Percentiles rank a stretch among this genome's conserved stretches.
Conservation (phyloP, 2,888 invertebrate genomes). For the Orgyia antiqua region DNA sequence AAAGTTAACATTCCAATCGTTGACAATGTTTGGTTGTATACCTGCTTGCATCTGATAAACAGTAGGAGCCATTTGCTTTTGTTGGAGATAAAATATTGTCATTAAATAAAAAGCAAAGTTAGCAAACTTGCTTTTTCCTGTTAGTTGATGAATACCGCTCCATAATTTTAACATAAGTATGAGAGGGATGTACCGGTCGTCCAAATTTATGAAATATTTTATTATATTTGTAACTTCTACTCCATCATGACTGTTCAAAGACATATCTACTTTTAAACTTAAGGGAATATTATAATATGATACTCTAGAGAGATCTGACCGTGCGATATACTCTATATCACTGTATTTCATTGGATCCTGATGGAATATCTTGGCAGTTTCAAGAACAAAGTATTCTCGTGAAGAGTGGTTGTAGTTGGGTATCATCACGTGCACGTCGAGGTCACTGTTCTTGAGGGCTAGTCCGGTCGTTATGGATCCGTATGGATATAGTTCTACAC, state of each 20-base stretch:
- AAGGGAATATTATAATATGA: too few species aligned
- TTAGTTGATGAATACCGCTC: conserved; percentile 5
- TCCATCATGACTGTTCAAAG: too few species aligned
- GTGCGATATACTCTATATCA: too few species aligned
- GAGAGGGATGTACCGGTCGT: conserved; percentile 2
- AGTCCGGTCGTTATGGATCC: conserved; percentile 26
- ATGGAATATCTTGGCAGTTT: conserved; percentile 1
- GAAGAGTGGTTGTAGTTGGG: conserved; percentile 4
- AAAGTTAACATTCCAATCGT: conserved; percentile 5
- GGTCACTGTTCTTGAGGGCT: conserved; percentile 20
- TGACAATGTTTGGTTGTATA: not conserved
- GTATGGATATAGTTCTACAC: too few species aligned
- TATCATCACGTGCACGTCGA: conserved; percentile 18
- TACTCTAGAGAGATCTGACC: too few species aligned
- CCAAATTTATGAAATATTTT: conserved; percentile 6
- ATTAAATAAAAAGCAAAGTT: conserved; percentile 11
- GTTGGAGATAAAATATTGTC: conserved; percentile 27
- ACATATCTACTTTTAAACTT: too few species aligned
- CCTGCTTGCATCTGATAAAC: conserved; percentile 4
- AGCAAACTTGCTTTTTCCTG: conserved; percentile 1
- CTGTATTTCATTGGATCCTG: conserved; percentile 2
- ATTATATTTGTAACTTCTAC: too few species aligned
- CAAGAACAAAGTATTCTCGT: conserved; percentile 1
- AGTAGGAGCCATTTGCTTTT: conserved; percentile 7
- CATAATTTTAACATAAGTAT: conserved; percentile 8